phyloP scores from a whole-genome alignment of 2,797 vertebrate species.

The Phalloptychus januarius region DNA sequence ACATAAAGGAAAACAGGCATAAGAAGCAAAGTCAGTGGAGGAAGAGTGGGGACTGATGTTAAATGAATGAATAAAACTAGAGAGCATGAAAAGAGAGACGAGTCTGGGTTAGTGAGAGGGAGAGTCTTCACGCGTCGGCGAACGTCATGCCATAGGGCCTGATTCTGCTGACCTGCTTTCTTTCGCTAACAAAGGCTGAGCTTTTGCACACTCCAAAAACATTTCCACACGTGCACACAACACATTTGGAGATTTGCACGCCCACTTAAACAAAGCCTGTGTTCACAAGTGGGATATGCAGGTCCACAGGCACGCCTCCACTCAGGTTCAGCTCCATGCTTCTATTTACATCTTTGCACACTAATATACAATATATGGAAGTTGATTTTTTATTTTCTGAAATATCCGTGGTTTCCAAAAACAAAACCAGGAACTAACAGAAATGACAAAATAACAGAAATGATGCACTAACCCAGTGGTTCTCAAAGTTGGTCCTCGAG shows the following conservation, averaged over 20 bases:
- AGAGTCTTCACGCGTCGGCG: conserved; percentile 54
- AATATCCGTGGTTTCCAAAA: background rate
- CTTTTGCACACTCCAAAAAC: conserved; percentile 50
- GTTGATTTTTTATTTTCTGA: background rate
- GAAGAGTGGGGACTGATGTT: background rate
- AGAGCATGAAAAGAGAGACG: conserved; percentile 26
- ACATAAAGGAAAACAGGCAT: conserved; percentile 11
- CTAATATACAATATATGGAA: background rate
- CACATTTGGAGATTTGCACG: conserved; percentile 53
- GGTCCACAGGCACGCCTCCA: conserved; percentile 19
- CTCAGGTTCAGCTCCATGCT: background rate
- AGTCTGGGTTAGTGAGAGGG: conserved; percentile 36
- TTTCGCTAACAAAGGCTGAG: conserved; percentile 60
- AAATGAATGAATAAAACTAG: conserved; percentile 46
- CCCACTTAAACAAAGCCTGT: conserved; percentile 47
- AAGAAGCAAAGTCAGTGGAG: conserved; percentile 10
- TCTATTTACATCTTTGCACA: background rate
- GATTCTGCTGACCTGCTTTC: conserved; percentile 79
- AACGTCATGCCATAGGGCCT: conserved; percentile 58
- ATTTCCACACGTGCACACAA: conserved; percentile 24
- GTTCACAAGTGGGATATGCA: conserved; percentile 11
- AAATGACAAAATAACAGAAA: background rate
- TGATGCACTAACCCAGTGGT: background rate
- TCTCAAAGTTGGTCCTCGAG: too few species aligned
- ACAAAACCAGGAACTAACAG: background rate